A percentile compares a stretch with the other conserved stretches of the same genome.
phyloP scores from a whole-genome alignment of 2,113 vertebrate genomes.

The Cyanistes caeruleus region DNA sequence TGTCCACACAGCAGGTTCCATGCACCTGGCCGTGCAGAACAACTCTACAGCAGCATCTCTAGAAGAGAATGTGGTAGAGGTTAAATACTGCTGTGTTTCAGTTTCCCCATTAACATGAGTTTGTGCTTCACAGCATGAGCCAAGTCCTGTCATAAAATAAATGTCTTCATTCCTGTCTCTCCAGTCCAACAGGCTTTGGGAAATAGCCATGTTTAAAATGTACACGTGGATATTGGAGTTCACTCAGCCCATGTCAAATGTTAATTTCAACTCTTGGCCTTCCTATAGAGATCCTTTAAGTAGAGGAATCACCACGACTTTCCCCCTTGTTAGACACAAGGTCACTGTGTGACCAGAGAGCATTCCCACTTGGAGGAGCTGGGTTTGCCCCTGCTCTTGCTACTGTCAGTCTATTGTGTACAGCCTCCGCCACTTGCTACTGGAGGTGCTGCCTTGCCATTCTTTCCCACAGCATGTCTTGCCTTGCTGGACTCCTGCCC shows the following conservation, averaged over 20 bases:
- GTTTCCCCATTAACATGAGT: not conserved
- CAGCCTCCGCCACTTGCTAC: not conserved
- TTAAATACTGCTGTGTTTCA: not conserved
- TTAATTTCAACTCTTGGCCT: not conserved
- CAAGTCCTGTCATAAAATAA: not conserved
- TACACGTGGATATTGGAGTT: not conserved
- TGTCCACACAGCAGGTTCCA: not conserved
- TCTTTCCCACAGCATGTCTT: conserved; percentile 39
- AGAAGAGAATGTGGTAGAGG: not conserved
- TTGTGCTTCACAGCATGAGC: not conserved
- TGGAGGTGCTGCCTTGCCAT: not conserved
- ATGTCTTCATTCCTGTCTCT: not conserved
- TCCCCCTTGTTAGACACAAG: not conserved
- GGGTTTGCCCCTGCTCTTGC: not conserved
- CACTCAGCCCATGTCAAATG: not conserved
- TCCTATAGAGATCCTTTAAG: not conserved
- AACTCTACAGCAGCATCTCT: conserved; percentile 23
- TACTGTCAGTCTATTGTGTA: not conserved
- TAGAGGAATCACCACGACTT: not conserved
- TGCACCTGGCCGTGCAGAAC: conserved; percentile 10
- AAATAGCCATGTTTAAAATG: not conserved
- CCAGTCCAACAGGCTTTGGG: not conserved
- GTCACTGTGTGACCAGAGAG: not conserved
- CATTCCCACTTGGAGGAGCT: not conserved
- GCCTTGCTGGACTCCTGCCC: conserved; percentile 25